Evolutionary conservation across 2,797 vertebrate species (phyloP).

Genomic region (Betta splendens): DNA sequence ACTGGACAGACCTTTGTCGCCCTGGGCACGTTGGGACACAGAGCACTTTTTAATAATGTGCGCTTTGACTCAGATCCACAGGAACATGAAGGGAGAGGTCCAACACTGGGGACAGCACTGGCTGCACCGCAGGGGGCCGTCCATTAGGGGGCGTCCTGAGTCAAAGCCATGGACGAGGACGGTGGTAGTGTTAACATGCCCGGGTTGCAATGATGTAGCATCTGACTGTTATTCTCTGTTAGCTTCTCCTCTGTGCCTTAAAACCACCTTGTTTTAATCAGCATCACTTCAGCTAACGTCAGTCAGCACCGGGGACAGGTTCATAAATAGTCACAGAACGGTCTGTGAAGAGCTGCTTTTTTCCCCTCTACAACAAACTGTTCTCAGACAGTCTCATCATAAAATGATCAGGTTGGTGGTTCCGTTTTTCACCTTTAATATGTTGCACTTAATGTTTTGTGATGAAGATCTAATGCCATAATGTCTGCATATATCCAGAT

Average conservation of each 20-base stretch:
- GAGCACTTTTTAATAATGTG: conserved; percentile 4
- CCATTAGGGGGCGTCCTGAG: conserved; percentile 45
- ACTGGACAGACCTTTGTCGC: conserved; percentile 25
- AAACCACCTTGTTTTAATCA: conserved; percentile 3
- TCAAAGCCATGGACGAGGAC: conserved; percentile 7
- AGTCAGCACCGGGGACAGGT: no score
- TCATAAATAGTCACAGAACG: no score
- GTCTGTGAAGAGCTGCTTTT: no score
- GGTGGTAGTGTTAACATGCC: not conserved
- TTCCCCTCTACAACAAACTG: no score
- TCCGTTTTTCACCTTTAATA: conserved; percentile 8
- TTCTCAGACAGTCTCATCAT: not conserved
- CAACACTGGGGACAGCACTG: not conserved
- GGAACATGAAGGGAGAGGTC: not conserved
- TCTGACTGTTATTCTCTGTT: conserved; percentile 11
- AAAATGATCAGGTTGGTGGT: not conserved
- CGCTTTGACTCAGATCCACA: conserved; percentile 19
- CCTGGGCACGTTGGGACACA: conserved; percentile 13
- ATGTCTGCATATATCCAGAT: not conserved
- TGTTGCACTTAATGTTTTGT: conserved; percentile 34
- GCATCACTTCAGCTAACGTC: no score
- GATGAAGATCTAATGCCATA: not conserved
- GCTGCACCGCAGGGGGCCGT: conserved; percentile 22
- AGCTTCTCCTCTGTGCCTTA: conserved; percentile 11
- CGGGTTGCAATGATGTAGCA: conserved; percentile 60